Base-by-base conservation (phyloP, 1,140 invertebrate species). In the Apis florea region DNA sequence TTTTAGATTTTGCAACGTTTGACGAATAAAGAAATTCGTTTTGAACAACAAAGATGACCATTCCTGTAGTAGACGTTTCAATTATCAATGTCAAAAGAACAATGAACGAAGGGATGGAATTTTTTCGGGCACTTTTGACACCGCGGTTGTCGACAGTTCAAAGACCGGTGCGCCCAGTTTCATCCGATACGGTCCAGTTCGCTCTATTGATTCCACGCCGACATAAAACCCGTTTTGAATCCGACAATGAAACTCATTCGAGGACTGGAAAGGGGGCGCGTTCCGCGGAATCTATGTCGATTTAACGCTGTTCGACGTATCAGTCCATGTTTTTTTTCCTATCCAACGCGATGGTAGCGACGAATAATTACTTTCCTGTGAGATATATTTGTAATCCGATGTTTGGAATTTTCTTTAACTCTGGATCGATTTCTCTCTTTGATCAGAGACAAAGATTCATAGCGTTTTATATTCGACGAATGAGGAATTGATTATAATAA, bases 161-260 rank as follows among this genome's bases (percentile, higher is more conserved):
- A 85, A 87, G 74, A 75, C 63, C 61, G 59, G 82, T 68, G 74
- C 59, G 70, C 49, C 54, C 2, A 69, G 71, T 77, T 87, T 63
- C 72, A 80, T 78, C 49, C 64, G 56, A 66, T 68, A 26, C 71
- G 53, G 21, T 64, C 40, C n/a, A 49, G 49, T 54, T 58, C 77
- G 58, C 26, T 67, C 77, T 84, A 87, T 87, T 82, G 85, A 87
- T 84, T 78, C 54, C 54, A 74, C 59, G 66, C 61, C 21, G 70
- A 26, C 68, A 85, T 81, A 81, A 87, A 63, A 87, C 58, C 53
- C 71, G 86, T 73, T 87, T 86, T 87, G 82, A 84, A 81, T 87
- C 78, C 85, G 70, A 82, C 86, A 84, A 87, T 86, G 73, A 84
- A 87, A 83, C 59, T 59, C 72, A 83, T 56, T 76, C 64, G 58